phyloP scores from a whole-genome alignment of 2,888 invertebrate species.

The Caenorhabditis wallacei region DNA sequence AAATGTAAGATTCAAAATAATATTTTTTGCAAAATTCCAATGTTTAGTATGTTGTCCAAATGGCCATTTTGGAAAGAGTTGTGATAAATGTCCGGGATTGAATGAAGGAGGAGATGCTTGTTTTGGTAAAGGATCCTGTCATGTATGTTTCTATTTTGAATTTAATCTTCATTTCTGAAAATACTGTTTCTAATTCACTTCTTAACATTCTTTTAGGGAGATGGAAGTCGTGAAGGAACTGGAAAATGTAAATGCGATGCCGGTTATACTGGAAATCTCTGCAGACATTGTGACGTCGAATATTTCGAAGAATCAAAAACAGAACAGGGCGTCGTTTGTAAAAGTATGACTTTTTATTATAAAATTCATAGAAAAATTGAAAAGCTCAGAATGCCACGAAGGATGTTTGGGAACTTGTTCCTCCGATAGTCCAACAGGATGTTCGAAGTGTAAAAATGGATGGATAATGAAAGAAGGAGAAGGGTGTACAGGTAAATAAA shows the following conservation, averaged over 20 bases:
- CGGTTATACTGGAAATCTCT: constrained; percentile 90
- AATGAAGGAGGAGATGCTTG: constrained; percentile 88
- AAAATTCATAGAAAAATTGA: background rate
- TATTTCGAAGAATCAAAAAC: constrained; percentile 71
- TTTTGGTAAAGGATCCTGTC: constrained; percentile 90
- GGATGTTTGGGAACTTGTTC: constrained; percentile 81
- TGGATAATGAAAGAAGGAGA: constrained; percentile 73
- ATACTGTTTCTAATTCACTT: too few relatives aligned
- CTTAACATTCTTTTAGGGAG: constrained; percentile 88
- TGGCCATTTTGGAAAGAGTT: constrained; percentile 90
- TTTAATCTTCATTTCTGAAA: background rate
- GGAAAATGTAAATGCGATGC: constrained; percentile 92
- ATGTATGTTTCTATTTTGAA: too few relatives aligned
- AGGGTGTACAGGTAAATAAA: constrained; percentile 76
- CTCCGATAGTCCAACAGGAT: constrained; percentile 73
- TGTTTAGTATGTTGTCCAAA: constrained; percentile 90
- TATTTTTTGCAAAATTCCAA: background rate
- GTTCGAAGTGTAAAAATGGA: constrained; percentile 78
- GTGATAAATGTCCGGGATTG: constrained; percentile 89
- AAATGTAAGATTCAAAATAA: constrained; percentile 59
- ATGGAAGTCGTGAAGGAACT: constrained; percentile 94
- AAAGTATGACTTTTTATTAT: constrained; percentile 63
- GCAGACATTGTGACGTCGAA: constrained; percentile 88
- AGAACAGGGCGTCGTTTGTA: constrained; percentile 71
- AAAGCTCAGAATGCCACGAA: constrained; percentile 79